Evolutionary conservation across 2,113 vertebrate genomes (phyloP).

Genomic region (Hypocryptadius cinnamomeus): DNA sequence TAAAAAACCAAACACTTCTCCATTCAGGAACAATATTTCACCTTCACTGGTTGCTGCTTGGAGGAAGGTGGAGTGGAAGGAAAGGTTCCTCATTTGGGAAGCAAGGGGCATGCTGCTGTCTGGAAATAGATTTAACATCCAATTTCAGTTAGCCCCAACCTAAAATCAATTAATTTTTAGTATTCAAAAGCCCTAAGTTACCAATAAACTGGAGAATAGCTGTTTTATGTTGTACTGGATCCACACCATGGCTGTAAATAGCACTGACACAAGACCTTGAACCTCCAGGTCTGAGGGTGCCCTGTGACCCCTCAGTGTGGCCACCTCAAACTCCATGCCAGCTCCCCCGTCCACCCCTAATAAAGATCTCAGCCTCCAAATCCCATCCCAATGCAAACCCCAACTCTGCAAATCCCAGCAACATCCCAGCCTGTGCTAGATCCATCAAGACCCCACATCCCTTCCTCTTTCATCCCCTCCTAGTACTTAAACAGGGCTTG

Average conservation of each 20-base stretch:
- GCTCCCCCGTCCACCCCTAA: not conserved
- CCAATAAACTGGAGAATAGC: not conserved
- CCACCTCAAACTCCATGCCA: not conserved
- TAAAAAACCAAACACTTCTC: not conserved
- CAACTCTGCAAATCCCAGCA: not conserved
- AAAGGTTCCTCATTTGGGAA: not conserved
- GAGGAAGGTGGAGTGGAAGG: not conserved
- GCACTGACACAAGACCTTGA: not conserved
- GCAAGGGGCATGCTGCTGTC: not conserved
- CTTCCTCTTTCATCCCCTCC: not conserved
- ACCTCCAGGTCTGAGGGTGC: not conserved
- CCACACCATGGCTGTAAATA: not conserved
- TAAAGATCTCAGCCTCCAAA: not conserved
- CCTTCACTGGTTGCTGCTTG: not conserved
- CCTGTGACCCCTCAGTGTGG: not conserved
- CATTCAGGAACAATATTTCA: not conserved
- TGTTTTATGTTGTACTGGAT: not conserved
- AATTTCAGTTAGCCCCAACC: not conserved
- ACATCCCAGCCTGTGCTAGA: not conserved
- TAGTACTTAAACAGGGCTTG: not conserved
- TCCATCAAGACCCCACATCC: rapidly evolving
- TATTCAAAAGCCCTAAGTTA: not conserved
- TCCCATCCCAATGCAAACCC: not conserved
- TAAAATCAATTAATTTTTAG: not conserved
- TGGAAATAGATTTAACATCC: not conserved